Percentiles rank a stretch among this genome's conserved stretches.
Conservation (phyloP, 2,113 vertebrate genomes). For the Indicator maculatus region DNA sequence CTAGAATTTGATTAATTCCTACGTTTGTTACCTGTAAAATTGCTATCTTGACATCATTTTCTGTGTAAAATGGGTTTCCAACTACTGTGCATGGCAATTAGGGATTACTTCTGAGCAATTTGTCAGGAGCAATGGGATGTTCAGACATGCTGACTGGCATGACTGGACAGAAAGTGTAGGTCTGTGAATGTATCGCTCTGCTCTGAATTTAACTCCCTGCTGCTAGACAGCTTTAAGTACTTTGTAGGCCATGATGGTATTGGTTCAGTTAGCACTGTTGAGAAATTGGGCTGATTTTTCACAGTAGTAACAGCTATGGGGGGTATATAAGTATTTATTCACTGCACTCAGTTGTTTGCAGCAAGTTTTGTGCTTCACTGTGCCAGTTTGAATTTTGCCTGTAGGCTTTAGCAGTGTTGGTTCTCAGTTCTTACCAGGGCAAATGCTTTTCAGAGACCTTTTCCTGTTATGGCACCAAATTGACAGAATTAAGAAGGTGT, state of each 20-base stretch:
- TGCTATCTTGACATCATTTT: not conserved
- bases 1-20: not conserved
- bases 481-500: not conserved
- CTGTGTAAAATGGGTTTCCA: not conserved
- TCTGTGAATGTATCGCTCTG: not conserved
- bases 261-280: not conserved
- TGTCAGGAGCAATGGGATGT: not conserved
- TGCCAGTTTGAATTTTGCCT: not conserved
- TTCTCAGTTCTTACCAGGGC: not conserved
- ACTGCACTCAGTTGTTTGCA: not conserved
- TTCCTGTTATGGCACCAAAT: not conserved
- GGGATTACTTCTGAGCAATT: not conserved
- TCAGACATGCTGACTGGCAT: not conserved
- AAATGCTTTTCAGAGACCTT: not conserved
- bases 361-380: not conserved
- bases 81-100: not conserved
- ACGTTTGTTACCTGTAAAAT: not conserved
- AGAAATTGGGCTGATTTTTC: not conserved
- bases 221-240: not conserved
- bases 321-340: not conserved
- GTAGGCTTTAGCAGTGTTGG: not conserved
- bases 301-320: too few relatives aligned
- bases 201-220: not conserved
- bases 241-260: fast-evolving
- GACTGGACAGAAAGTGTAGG: not conserved